These are phyloP conservation scores for Botrylloides violaceus DNA, from an alignment of 23 tunicate species.

Conservation along the genomic window DNA sequence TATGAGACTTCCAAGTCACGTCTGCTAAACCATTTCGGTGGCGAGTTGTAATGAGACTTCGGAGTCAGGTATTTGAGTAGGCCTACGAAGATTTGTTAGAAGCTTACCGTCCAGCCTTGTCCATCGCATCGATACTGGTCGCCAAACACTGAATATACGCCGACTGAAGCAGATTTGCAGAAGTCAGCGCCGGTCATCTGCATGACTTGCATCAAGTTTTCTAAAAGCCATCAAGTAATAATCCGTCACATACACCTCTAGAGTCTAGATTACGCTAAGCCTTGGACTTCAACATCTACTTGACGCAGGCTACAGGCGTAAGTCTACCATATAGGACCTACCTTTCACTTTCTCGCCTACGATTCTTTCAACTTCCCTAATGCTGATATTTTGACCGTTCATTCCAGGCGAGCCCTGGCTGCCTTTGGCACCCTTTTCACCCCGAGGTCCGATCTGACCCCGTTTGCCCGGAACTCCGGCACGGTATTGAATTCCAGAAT, in stretches of 20 bases:
- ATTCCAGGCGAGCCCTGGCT: conserved; percentile 9
- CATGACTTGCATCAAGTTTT: neutral
- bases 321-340: no score
- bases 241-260: no score
- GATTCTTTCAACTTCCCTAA: conserved; percentile 1
- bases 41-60: neutral
- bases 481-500: neutral
- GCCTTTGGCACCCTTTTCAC: conserved; percentile 25
- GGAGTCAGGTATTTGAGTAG: neutral
- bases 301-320: no score
- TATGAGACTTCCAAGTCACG: neutral
- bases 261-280: no score
- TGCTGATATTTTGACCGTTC: conserved; percentile 10
- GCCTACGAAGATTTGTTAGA: neutral
- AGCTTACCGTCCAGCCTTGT: conserved; percentile 14
- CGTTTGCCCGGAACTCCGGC: neutral
- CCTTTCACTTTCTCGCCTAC: conserved; percentile 11
- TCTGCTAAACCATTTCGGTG: neutral
- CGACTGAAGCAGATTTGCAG: neutral
- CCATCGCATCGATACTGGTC: conserved; percentile 2
- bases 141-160: conserved; percentile 7
- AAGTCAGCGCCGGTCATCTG: conserved; percentile 8
- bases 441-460: conserved; percentile 27
- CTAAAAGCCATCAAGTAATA: no score
- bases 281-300: no score